A percentile compares a stretch with the other conserved stretches of the same genome.
Conservation (phyloP, 2,113 vertebrate species). For the Phyllostomus hastatus region DNA sequence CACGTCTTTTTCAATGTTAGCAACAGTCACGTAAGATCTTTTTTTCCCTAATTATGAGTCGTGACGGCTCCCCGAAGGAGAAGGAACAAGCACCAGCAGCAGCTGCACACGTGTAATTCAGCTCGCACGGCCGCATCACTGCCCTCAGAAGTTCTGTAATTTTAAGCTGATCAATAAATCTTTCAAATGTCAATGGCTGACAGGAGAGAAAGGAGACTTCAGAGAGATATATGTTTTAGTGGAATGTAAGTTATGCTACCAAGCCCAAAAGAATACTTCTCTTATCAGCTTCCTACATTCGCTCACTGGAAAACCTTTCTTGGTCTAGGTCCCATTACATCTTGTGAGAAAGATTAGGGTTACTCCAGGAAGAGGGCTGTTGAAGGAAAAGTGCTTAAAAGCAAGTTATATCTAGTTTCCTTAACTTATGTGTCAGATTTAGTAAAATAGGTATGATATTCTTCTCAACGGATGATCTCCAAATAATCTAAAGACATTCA, state of each 20-base stretch:
- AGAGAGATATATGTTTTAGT: neutral
- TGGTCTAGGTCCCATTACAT: neutral
- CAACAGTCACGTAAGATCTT: constrained; percentile 16
- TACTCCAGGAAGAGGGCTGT: constrained; percentile 38
- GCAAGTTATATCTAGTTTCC: constrained; percentile 8
- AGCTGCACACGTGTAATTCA: constrained; percentile 22
- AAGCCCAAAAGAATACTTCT: constrained; percentile 7
- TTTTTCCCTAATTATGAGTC: neutral
- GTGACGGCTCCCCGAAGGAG: constrained; percentile 13
- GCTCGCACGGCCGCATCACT: neutral
- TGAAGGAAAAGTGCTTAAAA: constrained; percentile 36
- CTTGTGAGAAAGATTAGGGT: constrained; percentile 49
- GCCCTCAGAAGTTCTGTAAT: constrained; percentile 32
- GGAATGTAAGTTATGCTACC: constrained; percentile 29
- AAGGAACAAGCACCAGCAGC: neutral
- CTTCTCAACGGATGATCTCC: neutral
- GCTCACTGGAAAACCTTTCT: constrained; percentile 38
- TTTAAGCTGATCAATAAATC: constrained; percentile 68
- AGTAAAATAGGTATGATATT: neutral
- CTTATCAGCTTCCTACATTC: constrained; percentile 57
- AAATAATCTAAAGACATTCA: neutral
- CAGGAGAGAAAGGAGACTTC: constrained; percentile 53
- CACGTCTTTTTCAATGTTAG: neutral
- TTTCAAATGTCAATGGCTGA: constrained; percentile 64
- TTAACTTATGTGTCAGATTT: neutral